A percentile compares a stretch with the other conserved stretches of the same genome.
These are phyloP conservation scores for Hypomecis punctinalis DNA, from an alignment of 2,888 invertebrate genomes.

Conservation along the genomic window DNA sequence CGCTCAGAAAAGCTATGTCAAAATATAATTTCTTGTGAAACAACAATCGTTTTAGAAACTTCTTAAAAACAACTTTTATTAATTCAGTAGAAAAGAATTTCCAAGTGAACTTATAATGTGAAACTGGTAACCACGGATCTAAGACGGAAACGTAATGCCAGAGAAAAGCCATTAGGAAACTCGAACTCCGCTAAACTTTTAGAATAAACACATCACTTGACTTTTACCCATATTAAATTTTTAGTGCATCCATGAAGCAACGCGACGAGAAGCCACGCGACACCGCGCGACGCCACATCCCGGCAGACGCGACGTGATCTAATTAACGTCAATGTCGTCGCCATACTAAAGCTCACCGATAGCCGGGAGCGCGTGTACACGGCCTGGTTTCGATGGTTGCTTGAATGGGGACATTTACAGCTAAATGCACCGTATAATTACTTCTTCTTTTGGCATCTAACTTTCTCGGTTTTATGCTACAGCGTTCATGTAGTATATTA, in stretches of 20 bases:
- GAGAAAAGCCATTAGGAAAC: not conserved
- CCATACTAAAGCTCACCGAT: conserved; percentile 27
- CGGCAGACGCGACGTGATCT: conserved; percentile 28
- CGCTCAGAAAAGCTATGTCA: too few relatives aligned
- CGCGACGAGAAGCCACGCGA: conserved; percentile 1
- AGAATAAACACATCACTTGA: not conserved
- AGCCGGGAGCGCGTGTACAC: too few relatives aligned
- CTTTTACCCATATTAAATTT: not conserved
- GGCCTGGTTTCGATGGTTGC: too few relatives aligned
- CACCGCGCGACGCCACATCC: conserved; percentile 6
- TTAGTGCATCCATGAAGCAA: not conserved
- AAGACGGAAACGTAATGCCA: not conserved
- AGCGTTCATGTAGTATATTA: too few relatives aligned
- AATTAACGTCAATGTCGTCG: conserved; percentile 27
- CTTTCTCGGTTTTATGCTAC: too few relatives aligned
- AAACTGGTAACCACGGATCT: not conserved
- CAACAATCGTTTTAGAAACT: not conserved
- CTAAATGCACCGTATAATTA: too few relatives aligned
- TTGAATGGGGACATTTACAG: too few relatives aligned
- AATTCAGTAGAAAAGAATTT: not conserved
- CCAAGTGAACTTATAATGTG: not conserved
- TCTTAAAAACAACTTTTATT: not conserved
- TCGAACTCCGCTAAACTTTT: not conserved
- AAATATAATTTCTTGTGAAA: not conserved
- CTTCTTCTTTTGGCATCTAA: too few relatives aligned